Conservation (phyloP, 2,113 vertebrate species). For the Ctenodactylus gundi region DNA sequence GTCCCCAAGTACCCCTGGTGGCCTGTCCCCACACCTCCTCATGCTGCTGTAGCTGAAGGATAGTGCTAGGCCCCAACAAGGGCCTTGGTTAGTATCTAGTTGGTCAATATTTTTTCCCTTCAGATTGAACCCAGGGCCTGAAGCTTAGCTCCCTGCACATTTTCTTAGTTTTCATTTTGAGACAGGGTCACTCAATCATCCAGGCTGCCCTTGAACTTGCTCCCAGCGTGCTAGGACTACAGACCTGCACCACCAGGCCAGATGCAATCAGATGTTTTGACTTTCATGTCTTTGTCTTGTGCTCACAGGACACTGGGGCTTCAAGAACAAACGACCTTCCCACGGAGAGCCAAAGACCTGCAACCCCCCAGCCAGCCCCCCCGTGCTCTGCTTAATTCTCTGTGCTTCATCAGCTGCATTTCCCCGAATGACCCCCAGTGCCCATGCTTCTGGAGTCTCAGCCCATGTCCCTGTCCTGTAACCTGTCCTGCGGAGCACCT, state of each 20-base stretch:
- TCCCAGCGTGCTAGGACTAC: too few relatives aligned
- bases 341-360: neutral
- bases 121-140: too few relatives aligned
- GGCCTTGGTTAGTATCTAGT: neutral
- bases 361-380: neutral
- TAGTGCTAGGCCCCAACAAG: neutral
- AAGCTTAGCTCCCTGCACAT: too few relatives aligned
- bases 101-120: too few relatives aligned
- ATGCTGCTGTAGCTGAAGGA: neutral
- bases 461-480: fast-evolving
- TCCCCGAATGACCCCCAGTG: neutral
- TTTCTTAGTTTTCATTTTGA: too few relatives aligned
- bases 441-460: neutral
- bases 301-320: neutral
- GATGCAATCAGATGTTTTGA: neutral
- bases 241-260: too few relatives aligned
- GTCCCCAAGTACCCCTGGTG: too few relatives aligned
- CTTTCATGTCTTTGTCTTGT: neutral
- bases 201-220: too few relatives aligned
- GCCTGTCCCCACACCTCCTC: neutral
- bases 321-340: neutral
- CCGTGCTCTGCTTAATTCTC: neutral
- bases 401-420: neutral
- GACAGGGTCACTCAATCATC: too few relatives aligned
- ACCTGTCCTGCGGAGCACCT: neutral